A percentile compares a stretch with the other conserved stretches of the same genome.
phyloP scores from a whole-genome alignment of 2,888 invertebrate genomes.

The Atrina japonica region DNA sequence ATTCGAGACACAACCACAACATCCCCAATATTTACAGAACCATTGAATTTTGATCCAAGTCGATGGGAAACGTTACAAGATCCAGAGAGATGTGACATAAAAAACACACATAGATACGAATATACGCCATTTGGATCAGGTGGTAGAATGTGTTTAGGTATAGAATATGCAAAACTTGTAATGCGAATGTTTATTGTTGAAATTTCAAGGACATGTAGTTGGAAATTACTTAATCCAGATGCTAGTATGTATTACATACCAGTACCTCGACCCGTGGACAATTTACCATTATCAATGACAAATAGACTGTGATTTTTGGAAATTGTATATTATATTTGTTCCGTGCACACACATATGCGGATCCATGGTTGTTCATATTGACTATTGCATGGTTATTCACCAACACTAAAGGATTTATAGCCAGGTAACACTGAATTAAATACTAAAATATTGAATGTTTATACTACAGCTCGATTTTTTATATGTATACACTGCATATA shows the following conservation, averaged over 20 bases:
- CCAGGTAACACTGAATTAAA: too few species aligned
- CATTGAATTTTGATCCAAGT: conserved; percentile 50
- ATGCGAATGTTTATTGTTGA: conserved; percentile 53
- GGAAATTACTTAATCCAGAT: conserved; percentile 48
- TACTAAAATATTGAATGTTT: too few species aligned
- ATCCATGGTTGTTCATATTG: too few species aligned
- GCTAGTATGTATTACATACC: conserved; percentile 51
- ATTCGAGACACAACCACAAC: conserved; percentile 54
- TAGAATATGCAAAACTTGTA: conserved; percentile 45
- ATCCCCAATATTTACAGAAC: conserved; percentile 43
- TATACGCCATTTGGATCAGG: conserved; percentile 53
- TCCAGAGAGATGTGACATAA: conserved; percentile 21
- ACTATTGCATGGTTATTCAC: too few species aligned
- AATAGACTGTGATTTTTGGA: too few species aligned
- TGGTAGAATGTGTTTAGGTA: conserved; percentile 49
- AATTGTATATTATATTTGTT: too few species aligned
- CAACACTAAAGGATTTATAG: too few species aligned
- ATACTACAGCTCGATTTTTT: too few species aligned
- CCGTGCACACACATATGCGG: too few species aligned
- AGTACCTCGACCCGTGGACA: conserved; percentile 44
- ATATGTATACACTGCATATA: too few species aligned
- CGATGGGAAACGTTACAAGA: conserved; percentile 44
- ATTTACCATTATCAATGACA: conserved; percentile 40
- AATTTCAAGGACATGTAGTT: conserved; percentile 47
- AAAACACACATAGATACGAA: conserved; percentile 38